Conservation (phyloP, 1,140 invertebrate genomes). For the Leptinotarsa lineolata region DNA sequence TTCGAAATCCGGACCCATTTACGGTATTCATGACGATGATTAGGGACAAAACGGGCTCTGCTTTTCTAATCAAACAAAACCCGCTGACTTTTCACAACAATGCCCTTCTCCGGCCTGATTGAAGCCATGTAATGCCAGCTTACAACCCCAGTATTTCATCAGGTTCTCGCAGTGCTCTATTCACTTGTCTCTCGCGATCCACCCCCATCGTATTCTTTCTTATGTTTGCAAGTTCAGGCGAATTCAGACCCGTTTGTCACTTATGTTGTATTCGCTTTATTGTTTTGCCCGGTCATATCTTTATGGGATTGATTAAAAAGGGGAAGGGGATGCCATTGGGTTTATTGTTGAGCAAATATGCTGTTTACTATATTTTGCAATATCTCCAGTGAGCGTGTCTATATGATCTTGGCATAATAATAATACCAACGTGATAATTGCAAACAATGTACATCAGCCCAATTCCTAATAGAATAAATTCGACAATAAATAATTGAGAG, state of each 20-base stretch:
- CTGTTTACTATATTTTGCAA: neutral
- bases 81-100: constrained; percentile 53
- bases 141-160: constrained; percentile 45
- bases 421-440: no score
- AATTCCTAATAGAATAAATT: no score
- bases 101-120: constrained; percentile 45
- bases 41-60: constrained; percentile 49
- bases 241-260: constrained; percentile 26
- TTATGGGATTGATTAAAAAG: constrained; percentile 57
- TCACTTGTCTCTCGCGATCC: constrained; percentile 49
- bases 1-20: constrained; percentile 31
- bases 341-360: neutral
- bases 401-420: no score
- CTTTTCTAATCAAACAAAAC: constrained; percentile 53
- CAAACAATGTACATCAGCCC: no score
- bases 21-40: constrained; percentile 44
- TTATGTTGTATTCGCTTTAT: constrained; percentile 35
- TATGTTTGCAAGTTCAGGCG: constrained; percentile 22
- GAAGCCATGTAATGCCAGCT: constrained; percentile 52
- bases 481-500: no score
- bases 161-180: constrained; percentile 31
- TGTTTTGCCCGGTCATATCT: constrained; percentile 44
- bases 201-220: constrained; percentile 29
- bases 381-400: no score
- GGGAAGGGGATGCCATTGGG: constrained; percentile 38